These are phyloP conservation scores for Halcyon malimbica DNA, from an alignment of 2,113 vertebrate species.

Conservation along the genomic window DNA sequence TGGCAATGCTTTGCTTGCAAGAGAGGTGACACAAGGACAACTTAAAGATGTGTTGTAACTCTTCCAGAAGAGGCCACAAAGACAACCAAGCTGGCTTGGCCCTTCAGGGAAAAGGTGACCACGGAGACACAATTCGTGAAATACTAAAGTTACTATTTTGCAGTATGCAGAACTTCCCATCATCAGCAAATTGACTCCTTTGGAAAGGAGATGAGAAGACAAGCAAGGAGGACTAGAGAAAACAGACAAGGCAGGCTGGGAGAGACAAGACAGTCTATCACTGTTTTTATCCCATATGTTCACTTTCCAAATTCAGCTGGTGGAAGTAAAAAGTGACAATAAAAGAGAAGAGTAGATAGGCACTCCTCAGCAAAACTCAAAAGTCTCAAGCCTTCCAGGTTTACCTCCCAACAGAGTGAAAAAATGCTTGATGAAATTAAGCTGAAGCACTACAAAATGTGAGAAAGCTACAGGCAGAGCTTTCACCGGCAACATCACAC, in stretches of 20 bases:
- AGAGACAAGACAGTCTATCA: not conserved
- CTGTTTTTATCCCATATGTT: not conserved
- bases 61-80: not conserved
- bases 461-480: not conserved
- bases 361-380: not conserved
- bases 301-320: not conserved
- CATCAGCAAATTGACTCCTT: not conserved
- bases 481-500: not conserved
- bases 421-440: not conserved
- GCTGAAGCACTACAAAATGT: not conserved
- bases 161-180: not conserved
- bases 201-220: not conserved
- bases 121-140: not conserved
- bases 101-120: not conserved
- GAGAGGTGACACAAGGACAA: not conserved
- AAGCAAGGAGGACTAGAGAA: not conserved
- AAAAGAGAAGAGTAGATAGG: not conserved
- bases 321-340: not conserved
- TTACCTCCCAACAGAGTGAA: not conserved
- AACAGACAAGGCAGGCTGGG: not conserved
- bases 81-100: not conserved
- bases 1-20: not conserved
- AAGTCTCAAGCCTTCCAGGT: not conserved
- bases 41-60: not conserved
- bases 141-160: not conserved